Evolutionary conservation across 1,140 invertebrate species (phyloP), one percentile per base, ranked within the genome.

Genomic region (Pomacea maculata): DNA sequence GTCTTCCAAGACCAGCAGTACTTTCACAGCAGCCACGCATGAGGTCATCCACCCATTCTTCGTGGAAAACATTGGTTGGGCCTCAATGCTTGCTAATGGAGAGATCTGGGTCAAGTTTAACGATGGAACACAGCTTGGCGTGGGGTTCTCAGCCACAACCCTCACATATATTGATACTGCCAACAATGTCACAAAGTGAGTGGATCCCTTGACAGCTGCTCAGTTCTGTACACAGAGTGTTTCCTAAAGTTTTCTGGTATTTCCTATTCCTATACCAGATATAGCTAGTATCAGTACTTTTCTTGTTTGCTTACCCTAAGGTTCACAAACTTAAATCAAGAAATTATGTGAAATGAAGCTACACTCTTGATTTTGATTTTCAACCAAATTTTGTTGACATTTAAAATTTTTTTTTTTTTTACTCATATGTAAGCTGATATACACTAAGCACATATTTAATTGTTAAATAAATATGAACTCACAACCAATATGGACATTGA

Each of bases 71-170:
- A 85, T 90, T 25, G 90, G 90, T 76, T 90, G 89, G 88, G 89
- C 89, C 55, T 87, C 87, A 21, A 64, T 80, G 79, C 79, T 70
- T 7, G 84, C 84, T 19, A 89, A 88, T 85, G 90, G 90, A n/a
- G 88, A 90, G 75, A 87, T 91, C 21, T 88, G 86, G 87, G 90
- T 91, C 1, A 86, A 88, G 77, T 91, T 90, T 82, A 86, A 86
- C 75, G 90, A 91, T 85, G 89, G 89, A 5, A 87, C 86, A 25
- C 88, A 91, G 71, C 81, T 91, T 34, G 86, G 87, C 15, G 85
- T 91, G 52, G 86, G 88, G 73, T 87, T 87, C 55, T 84, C 87
- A 14, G 86, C 84, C 34, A 88, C 86, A 34, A 86, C 84, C 54
- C 81, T 90, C 78, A 88, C 87, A 67, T 89, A 83, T 83, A 82